Evolutionary conservation across 2,888 invertebrate species (phyloP).

Genomic region (Gisinianus flammeolus): DNA sequence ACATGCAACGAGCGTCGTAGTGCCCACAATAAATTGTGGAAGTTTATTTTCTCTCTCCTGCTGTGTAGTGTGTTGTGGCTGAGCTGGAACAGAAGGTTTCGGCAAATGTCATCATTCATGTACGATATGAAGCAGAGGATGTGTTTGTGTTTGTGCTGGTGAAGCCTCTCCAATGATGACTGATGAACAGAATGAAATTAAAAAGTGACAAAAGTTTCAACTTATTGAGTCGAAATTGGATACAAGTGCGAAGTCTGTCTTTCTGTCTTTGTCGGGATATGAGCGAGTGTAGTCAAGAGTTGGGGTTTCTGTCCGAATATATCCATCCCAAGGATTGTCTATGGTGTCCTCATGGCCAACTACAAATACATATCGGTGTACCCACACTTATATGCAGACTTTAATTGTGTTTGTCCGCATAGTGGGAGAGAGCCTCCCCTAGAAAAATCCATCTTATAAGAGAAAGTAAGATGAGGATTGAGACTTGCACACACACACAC

Average conservation of each 20-base stretch:
- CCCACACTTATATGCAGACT: no score
- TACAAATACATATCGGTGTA: no score
- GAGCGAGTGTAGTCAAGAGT: background rate
- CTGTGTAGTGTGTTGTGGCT: no score
- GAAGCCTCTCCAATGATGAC: constrained; percentile 40
- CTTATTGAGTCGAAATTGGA: constrained; percentile 37
- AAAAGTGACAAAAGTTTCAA: constrained; percentile 45
- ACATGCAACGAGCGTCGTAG: no score
- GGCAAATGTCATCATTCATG: no score
- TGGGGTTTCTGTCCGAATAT: background rate
- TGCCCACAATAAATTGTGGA: no score
- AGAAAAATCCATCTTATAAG: background rate
- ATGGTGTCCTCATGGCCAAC: background rate
- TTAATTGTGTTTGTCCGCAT: background rate
- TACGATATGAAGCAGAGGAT: no score
- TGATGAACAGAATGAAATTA: constrained; percentile 50
- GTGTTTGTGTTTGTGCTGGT: background rate
- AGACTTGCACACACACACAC: background rate
- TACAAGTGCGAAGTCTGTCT: background rate
- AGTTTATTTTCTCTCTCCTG: no score
- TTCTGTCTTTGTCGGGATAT: background rate
- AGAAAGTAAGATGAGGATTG: background rate
- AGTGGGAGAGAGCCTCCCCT: background rate
- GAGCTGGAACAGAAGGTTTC: no score
- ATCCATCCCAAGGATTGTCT: background rate